Base-by-base conservation (phyloP, 2,797 vertebrate genomes). In the Hemitrygon akajei region DNA sequence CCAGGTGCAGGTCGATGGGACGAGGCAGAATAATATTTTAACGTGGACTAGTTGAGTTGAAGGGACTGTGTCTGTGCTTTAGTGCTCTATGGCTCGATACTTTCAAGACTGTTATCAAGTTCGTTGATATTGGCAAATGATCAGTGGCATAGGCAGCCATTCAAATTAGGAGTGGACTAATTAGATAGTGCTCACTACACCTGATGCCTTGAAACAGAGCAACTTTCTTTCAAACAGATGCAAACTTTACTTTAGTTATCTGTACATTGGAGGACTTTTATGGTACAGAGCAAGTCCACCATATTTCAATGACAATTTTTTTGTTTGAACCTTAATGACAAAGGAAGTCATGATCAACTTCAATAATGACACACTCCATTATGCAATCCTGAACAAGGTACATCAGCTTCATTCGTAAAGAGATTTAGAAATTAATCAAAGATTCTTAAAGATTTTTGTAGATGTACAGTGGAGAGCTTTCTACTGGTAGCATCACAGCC, bases 291-390 rank as follows among this genome's bases (percentile, higher is more conserved):
- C 25, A 76, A 22, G 37, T 71, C 40, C 16, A 66, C 66, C n/a
- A 11, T 37, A 69, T 89, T 69, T 89, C 86, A 89, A 20, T 69
- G n/a, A 69, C n/a, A 89, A 37, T 89, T 69, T n/a, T 92, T 56
- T 73, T 92, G 69, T 9, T 71, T 92, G 47, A 60, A 60, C 60
- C 63, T 34, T 58, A 89, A 66, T 66, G n/a, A 89, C 60, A 89
- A 89, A 63, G 58, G 66, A 66, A 34, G 30, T 20, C n/a, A 37
- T n/a, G 60, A n/a, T 58, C 58, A 63, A 66, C 60, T 63, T 30
- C 86, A n/a, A 89, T 63, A 89, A 34, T 47, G 47, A 1, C 47
- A 47, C 47, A 47, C 47, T 47, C 47, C 47, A 47, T 1, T 2
- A 47, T 47, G 47, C 47, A 47, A 47, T 47, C 47, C 2, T 47